These are phyloP conservation scores for Girardinus metallicus DNA, from an alignment of 2,797 vertebrate species.

Conservation along the genomic window DNA sequence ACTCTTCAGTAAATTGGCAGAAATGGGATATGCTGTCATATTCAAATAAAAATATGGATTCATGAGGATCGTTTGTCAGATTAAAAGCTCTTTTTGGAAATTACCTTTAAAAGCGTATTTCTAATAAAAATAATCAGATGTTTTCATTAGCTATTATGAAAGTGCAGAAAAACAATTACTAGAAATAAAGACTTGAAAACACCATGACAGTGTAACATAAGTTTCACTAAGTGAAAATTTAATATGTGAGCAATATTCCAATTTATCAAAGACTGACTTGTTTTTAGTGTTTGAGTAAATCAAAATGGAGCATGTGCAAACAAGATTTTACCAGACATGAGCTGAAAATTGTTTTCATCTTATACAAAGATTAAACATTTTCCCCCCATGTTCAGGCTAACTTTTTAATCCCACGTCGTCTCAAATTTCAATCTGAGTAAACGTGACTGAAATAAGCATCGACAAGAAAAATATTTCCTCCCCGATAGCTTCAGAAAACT, in stretches of 20 bases:
- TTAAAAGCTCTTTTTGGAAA: background rate
- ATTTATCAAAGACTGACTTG: background rate
- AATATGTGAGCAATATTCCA: background rate
- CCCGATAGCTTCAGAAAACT: background rate
- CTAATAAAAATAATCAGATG: background rate
- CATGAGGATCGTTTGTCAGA: background rate
- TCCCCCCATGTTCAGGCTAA: constrained; percentile 32
- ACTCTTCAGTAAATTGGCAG: background rate
- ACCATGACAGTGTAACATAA: background rate
- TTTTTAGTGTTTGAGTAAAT: background rate
- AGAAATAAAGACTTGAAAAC: background rate
- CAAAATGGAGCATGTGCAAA: too few relatives aligned
- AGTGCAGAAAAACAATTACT: background rate
- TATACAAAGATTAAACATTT: background rate
- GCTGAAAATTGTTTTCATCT: background rate
- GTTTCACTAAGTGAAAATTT: background rate
- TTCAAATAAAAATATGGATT: background rate
- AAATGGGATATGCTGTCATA: background rate
- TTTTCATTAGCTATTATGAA: background rate
- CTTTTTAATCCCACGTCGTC: constrained; percentile 45
- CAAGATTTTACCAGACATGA: background rate
- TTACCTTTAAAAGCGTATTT: background rate
- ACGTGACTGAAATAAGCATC: constrained; percentile 32
- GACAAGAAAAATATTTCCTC: constrained; percentile 26
- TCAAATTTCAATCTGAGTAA: constrained; percentile 55